phyloP scores from a whole-genome alignment of 2,797 vertebrate genomes.

The Eremophila alpestris region DNA sequence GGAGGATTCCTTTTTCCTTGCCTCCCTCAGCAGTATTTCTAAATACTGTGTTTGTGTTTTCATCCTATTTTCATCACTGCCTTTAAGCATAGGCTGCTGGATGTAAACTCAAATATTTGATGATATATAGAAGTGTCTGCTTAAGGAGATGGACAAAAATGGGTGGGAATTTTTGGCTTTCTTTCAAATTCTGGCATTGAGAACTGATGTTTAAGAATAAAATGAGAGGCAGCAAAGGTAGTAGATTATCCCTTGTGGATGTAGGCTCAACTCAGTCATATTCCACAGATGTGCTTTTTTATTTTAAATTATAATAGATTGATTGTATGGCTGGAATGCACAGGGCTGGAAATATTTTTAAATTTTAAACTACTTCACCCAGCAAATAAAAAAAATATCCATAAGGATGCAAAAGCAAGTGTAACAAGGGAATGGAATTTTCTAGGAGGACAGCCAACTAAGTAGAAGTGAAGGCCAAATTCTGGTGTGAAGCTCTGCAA shows the following conservation, averaged over 20 bases:
- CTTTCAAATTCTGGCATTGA: not conserved
- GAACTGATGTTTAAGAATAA: not conserved
- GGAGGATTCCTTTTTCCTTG: not conserved
- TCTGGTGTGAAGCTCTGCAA: not conserved
- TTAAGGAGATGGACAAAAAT: not conserved
- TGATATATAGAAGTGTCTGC: not conserved
- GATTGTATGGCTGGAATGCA: not conserved
- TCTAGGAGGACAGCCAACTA: not conserved
- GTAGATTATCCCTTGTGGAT: not conserved
- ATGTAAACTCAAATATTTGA: not conserved
- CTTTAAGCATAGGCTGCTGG: not conserved
- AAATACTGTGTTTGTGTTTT: not conserved
- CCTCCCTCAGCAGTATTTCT: not conserved
- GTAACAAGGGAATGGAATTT: not conserved
- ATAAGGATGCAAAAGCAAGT: not conserved
- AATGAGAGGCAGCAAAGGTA: not conserved
- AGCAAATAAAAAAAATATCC: not conserved
- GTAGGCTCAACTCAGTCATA: not conserved
- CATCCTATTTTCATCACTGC: not conserved
- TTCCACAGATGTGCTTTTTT: not conserved
- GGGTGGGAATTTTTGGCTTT: not conserved
- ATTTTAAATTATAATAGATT: not conserved
- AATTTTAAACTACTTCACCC: not conserved
- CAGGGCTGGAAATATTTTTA: not conserved
- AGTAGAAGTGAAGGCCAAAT: not conserved